phyloP scores from a whole-genome alignment of 2,888 invertebrate genomes.

The Abrostola triplasia region DNA sequence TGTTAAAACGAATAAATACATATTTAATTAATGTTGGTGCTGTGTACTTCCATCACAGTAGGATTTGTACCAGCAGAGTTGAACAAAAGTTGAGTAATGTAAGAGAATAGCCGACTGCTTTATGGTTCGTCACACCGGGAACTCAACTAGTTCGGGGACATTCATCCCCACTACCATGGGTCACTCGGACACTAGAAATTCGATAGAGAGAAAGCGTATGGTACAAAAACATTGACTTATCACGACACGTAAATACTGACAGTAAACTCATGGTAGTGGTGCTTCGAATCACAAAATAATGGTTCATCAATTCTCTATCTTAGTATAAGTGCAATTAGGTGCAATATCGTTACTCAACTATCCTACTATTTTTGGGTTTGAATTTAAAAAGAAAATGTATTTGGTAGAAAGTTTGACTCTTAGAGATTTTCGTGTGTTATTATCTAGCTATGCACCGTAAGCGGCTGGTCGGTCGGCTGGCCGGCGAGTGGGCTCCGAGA shows the following conservation, averaged over 20 bases:
- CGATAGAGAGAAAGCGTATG: slow-evolving; percentile 57
- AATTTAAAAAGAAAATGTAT: slow-evolving; percentile 66
- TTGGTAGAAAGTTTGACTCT: slow-evolving; percentile 65
- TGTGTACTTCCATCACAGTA: slow-evolving; percentile 59
- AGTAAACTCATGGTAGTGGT: slow-evolving; percentile 58
- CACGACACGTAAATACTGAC: slow-evolving; percentile 49
- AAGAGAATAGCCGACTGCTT: slow-evolving; percentile 57
- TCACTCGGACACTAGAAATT: slow-evolving; percentile 53
- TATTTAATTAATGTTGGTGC: slow-evolving; percentile 61
- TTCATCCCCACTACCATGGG: slow-evolving; percentile 56
- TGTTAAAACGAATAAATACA: slow-evolving; percentile 61
- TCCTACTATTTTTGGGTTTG: slow-evolving; percentile 66
- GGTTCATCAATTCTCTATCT: slow-evolving; percentile 64
- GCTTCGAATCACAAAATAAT: slow-evolving; percentile 49
- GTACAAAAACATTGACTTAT: slow-evolving; percentile 58
- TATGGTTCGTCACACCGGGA: slow-evolving; percentile 46
- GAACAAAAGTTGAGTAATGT: slow-evolving; percentile 57
- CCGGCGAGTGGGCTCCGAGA: slow-evolving; percentile 6
- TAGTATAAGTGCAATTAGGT: slow-evolving; percentile 74
- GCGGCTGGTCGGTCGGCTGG: slow-evolving; percentile 48
- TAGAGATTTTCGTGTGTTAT: slow-evolving; percentile 47
- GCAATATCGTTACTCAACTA: slow-evolving; percentile 72
- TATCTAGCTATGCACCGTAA: slow-evolving; percentile 69
- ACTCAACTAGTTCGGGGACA: slow-evolving; percentile 55
- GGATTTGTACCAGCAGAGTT: slow-evolving; percentile 61